A percentile compares a stretch with the other conserved stretches of the same genome.
These are phyloP conservation scores for Eupithecia subumbrata DNA, from an alignment of 2,888 invertebrate genomes.

Conservation along the genomic window DNA sequence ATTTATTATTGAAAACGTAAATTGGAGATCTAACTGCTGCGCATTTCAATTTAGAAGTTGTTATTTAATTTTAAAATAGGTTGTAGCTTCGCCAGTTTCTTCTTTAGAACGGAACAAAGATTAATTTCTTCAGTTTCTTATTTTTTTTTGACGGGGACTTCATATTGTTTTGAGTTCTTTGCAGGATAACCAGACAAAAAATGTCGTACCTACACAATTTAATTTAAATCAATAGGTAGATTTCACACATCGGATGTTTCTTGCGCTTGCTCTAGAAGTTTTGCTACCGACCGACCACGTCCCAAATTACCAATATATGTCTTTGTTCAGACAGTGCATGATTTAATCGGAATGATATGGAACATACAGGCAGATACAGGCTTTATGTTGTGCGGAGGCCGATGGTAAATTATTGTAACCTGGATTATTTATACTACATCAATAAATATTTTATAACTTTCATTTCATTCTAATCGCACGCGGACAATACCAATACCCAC, in stretches of 20 bases:
- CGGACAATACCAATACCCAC: not conserved
- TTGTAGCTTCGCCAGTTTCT: conserved; percentile 44
- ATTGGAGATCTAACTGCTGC: conserved; percentile 70
- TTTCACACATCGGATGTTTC: not conserved
- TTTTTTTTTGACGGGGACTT: conserved; percentile 29
- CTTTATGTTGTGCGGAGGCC: too few species aligned
- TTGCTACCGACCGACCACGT: not conserved
- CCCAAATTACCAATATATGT: not conserved
- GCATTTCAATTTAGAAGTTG: conserved; percentile 67
- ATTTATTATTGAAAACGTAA: conserved; percentile 69
- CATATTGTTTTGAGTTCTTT: conserved; percentile 1
- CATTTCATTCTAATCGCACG: not conserved
- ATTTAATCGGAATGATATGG: not conserved
- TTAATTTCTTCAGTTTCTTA: conserved; percentile 39
- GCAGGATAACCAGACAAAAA: not conserved
- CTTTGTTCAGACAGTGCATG: not conserved
- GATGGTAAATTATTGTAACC: too few species aligned
- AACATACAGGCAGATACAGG: too few species aligned
- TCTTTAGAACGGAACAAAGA: conserved; percentile 42
- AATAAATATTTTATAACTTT: too few species aligned
- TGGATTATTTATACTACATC: too few species aligned
- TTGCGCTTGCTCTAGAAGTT: not conserved
- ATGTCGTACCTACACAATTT: not conserved
- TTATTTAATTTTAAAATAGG: conserved; percentile 60
- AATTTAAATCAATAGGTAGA: not conserved